Base-by-base conservation (phyloP, 2,888 invertebrate species). In the Eubasilissa splendida region DNA sequence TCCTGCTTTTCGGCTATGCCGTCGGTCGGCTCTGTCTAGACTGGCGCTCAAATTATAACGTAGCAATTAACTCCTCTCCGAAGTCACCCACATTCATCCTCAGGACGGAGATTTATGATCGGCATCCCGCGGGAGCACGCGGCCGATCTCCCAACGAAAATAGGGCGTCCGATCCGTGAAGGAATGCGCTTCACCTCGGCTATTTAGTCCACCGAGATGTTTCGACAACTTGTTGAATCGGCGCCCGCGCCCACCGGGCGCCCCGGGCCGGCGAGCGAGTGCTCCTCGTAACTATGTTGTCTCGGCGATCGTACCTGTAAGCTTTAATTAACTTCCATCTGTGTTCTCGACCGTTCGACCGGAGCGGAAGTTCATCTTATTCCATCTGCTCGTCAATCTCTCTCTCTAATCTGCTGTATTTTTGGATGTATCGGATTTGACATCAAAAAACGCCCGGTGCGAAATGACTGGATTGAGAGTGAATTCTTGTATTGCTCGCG, bases 161-260 rank as follows among this genome's bases (percentile, higher is more conserved):
- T 70, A 70, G 70, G 70, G 53, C 70, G 70, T 10, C 70, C 70
- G 70, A 70, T 70, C 53, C 70, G 54, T 70, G 70, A 70, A 54
- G 70, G 70, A 70, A 70, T 70, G 70, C 33, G 70, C 70, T 11
- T 14, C 33, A 11, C 52, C 53, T 31, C 70, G 70, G 10, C 22
- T 59, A 74, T 74, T 74, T 74, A 74, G 74, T 74, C 58, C 74
- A 58, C 59, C n/a, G 42, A 10, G 59, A 74, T 22, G 71, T 71
- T 71, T 71, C 74, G 59, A 58, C 42, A 56, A 58, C 74, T 68
- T 68, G 74, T 58, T 9, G 10, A 42, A 74, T 74, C 58, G 58
- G 74, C 74, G 42, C 74, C 58, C n/a, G 70, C 50, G 22, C 22
- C 22, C 22, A 22, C 22, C 0, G 54, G 12, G 9, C 54, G 54